Base-by-base conservation (phyloP, 2,113 vertebrate genomes). In the Erpornis zantholeuca region DNA sequence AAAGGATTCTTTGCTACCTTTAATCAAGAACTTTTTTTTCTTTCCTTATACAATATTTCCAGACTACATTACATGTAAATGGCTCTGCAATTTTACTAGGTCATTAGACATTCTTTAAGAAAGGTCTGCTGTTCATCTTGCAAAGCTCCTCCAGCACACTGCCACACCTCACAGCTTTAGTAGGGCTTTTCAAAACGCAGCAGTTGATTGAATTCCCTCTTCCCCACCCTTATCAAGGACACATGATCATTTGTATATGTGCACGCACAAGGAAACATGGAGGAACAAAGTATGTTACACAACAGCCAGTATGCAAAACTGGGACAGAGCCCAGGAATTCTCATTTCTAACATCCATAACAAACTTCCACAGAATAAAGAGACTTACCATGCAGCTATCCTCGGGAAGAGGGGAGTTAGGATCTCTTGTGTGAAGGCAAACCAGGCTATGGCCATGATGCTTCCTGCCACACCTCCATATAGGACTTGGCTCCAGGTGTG, bases 401-500 rank as follows among this genome's bases (percentile, higher is more conserved):
- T 99, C 68, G 99, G 99, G 97, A 99, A 99, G 88, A 99, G 97
- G 6, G 99, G 99, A 56, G 99, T 99, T 95, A 99, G 96, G 95
- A 99, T 98, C 98, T 99, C 99, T 95, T 99, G 99, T 52, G 99
- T 99, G 98, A 99, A 98, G 97, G 98, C 97, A 97, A 99, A 99
- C 99, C 99, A 99, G 96, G 98, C 92, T 79, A 99, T 90, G 38
- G 98, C 99, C 97, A 99, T 98, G 47, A 98, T 94, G 96, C 98
- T 97, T 81, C 99, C 99, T 8, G 98, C 98, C 89, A 99, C 86
- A 65, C 98, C 99, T 71, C 99, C 99, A 20, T 99, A 99, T 79
- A 99, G 96, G 82, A 99, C 99, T 97, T 99, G 99, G 97, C 99
- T 99, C 99, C 99, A 99, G 96, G 98, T 99, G 98, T 99, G 99